These are phyloP conservation scores for Mesochorus sp. DNA, from an alignment of 2,888 invertebrate genomes.

Conservation along the genomic window DNA sequence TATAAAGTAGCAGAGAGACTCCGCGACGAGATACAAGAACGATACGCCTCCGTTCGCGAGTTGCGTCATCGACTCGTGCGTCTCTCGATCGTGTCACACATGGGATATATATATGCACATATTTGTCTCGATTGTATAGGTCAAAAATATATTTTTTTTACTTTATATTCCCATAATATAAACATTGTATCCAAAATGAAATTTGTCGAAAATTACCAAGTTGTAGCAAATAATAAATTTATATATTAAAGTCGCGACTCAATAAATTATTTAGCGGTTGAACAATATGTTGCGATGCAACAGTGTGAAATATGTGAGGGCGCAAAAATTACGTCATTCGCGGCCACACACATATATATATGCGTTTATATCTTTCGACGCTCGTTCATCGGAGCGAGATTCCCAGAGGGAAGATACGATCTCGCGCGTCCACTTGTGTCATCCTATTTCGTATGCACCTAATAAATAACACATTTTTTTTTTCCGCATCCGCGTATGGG, in stretches of 20 bases:
- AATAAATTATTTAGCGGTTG: background rate
- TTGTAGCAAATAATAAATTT: too few relatives aligned
- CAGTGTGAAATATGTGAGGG: conserved; percentile 16
- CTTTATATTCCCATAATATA: background rate
- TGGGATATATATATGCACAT: conserved; percentile 28
- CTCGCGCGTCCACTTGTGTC: conserved; percentile 46
- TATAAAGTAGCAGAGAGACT: conserved; percentile 75
- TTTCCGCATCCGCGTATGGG: background rate
- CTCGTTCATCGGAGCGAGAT: conserved; percentile 20
- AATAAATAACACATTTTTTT: conserved; percentile 6
- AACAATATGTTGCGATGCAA: background rate
- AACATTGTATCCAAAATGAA: background rate
- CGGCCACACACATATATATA: conserved; percentile 6
- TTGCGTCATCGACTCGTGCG: conserved; percentile 75
- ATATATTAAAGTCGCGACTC: background rate
- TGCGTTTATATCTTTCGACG: conserved; percentile 28
- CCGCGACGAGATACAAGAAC: conserved; percentile 65
- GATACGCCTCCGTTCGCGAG: conserved; percentile 73
- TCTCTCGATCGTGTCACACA: conserved; percentile 55
- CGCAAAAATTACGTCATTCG: conserved; percentile 38
- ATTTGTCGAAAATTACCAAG: too few relatives aligned
- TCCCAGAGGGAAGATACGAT: conserved; percentile 16
- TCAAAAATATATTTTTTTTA: background rate
- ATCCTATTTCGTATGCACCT: conserved; percentile 29
- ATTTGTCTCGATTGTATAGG: conserved; percentile 3